phyloP scores from a whole-genome alignment of 2,888 invertebrate species.

The Andricus quercusramuli region DNA sequence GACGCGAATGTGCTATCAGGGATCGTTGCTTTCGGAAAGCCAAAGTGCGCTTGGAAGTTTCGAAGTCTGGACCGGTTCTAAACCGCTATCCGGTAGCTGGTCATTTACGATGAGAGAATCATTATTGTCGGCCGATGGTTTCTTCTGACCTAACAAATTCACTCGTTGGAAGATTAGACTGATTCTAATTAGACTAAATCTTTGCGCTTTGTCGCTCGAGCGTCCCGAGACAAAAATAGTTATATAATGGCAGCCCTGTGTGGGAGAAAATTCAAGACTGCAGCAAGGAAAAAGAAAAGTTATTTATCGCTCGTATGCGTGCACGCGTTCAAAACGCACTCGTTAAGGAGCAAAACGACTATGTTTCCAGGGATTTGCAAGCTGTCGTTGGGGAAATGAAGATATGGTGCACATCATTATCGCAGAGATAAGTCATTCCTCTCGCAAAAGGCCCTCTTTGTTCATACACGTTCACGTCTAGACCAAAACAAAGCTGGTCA shows the following conservation, averaged over 20 bases:
- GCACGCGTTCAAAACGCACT: conserved; percentile 49
- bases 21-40: conserved; percentile 9
- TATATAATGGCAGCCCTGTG: conserved; percentile 50
- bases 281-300: conserved; percentile 55
- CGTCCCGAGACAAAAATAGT: conserved; percentile 62
- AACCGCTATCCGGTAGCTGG: conserved; percentile 53
- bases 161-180: conserved; percentile 65
- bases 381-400: conserved; percentile 38
- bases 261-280: conserved; percentile 46
- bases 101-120: conserved; percentile 58
- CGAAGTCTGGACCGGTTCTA: conserved; percentile 42
- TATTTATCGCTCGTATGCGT: conserved; percentile 48
- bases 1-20: conserved; percentile 9
- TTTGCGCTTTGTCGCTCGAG: conserved; percentile 64
- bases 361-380: conserved; percentile 39
- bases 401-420: conserved; percentile 31
- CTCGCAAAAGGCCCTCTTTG: conserved; percentile 4
- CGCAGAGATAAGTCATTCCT: conserved; percentile 29
- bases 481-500: not conserved
- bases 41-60: conserved; percentile 26
- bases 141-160: conserved; percentile 61
- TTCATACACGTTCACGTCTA: not conserved
- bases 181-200: conserved; percentile 72
- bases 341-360: conserved; percentile 54
- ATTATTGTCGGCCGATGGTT: conserved; percentile 66